A percentile compares a stretch with the other conserved stretches of the same genome.
phyloP scores from a whole-genome alignment of 2,888 invertebrate species.

The Phrixothrix hirtus region DNA sequence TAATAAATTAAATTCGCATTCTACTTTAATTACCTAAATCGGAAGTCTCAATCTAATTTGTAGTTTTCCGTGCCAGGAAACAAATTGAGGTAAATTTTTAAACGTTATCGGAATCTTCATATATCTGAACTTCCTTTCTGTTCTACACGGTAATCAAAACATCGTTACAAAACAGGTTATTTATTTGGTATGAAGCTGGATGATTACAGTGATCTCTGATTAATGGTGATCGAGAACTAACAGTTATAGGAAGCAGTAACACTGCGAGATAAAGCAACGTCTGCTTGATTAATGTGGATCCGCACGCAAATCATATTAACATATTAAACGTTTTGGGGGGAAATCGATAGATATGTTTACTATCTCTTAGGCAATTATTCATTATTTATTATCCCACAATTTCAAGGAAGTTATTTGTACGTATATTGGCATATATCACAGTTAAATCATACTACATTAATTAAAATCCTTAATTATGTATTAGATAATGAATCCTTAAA shows the following conservation, averaged over 20 bases:
- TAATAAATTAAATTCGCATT: not conserved
- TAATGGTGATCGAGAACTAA: slow-evolving; percentile 51
- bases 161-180: slow-evolving; percentile 34
- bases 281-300: slow-evolving; percentile 48
- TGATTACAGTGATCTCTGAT: slow-evolving; percentile 48
- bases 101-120: slow-evolving; percentile 23
- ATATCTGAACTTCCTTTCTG: slow-evolving; percentile 22
- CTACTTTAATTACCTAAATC: slow-evolving; percentile 1
- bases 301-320: slow-evolving; percentile 52
- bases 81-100: slow-evolving; percentile 13
- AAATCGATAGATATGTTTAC: slow-evolving; percentile 33
- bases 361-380: slow-evolving; percentile 32
- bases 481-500: no score
- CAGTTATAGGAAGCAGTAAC: slow-evolving; percentile 40
- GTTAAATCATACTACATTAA: no score
- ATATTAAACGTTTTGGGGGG: slow-evolving; percentile 44
- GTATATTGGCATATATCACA: no score
- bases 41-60: slow-evolving; percentile 14
- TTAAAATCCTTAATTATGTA: no score
- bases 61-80: slow-evolving; percentile 13
- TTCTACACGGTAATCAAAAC: slow-evolving; percentile 33
- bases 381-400: slow-evolving; percentile 30
- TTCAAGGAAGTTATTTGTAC: slow-evolving; percentile 1
- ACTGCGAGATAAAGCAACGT: slow-evolving; percentile 45
- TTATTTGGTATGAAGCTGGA: slow-evolving; percentile 40